Evolutionary conservation across 2,888 invertebrate genomes (phyloP).

Genomic region (Polylopha cassiicola): DNA sequence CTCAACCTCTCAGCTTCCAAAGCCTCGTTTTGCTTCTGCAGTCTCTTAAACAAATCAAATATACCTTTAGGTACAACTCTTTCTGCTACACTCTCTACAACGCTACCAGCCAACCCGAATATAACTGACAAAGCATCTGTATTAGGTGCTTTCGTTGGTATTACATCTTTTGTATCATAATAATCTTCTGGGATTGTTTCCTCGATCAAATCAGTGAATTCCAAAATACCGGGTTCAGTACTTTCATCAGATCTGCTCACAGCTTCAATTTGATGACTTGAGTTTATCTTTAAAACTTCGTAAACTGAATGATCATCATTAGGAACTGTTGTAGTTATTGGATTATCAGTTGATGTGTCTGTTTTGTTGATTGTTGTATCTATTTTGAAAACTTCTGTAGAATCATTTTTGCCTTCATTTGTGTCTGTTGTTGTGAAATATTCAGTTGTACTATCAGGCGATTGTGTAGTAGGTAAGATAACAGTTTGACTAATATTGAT

Average conservation of each 20-base stretch:
- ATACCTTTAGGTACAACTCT: constrained; percentile 65
- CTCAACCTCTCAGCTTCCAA: constrained; percentile 65
- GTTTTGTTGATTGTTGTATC: constrained; percentile 15
- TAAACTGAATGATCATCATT: constrained; percentile 9
- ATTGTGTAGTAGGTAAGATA: constrained; percentile 48
- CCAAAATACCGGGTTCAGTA: constrained; percentile 41
- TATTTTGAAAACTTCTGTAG: constrained; percentile 25
- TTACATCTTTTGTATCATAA: constrained; percentile 62
- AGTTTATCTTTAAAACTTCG: constrained; percentile 30
- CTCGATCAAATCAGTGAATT: constrained; percentile 57
- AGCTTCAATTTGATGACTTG: constrained; percentile 26
- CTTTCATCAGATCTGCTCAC: constrained; percentile 28
- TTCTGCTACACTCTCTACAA: constrained; percentile 67
- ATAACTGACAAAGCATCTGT: constrained; percentile 64
- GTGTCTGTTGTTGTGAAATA: constrained; percentile 23
- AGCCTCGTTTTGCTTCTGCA: constrained; percentile 68
- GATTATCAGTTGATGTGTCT: constrained; percentile 1
- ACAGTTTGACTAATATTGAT: constrained; percentile 50
- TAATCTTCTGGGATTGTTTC: constrained; percentile 62
- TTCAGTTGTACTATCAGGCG: constrained; percentile 28
- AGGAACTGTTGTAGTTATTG: constrained; percentile 1
- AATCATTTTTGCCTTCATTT: constrained; percentile 25
- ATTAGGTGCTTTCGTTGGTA: constrained; percentile 61
- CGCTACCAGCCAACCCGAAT: constrained; percentile 67
- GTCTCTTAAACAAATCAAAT: constrained; percentile 62